phyloP scores from a whole-genome alignment of 2,797 vertebrate genomes.

The Sylvia borin region DNA sequence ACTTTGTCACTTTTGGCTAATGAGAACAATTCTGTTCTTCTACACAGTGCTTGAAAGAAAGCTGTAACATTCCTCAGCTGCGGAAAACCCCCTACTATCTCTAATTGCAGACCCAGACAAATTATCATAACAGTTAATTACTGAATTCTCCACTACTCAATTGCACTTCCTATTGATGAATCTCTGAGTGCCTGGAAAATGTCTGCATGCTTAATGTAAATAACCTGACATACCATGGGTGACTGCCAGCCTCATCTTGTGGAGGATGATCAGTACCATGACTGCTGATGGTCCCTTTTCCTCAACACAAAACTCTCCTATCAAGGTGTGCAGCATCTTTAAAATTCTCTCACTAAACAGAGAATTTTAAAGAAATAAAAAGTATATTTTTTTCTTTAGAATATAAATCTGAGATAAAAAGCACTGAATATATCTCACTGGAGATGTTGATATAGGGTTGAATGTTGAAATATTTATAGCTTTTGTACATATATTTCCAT shows the following conservation, averaged over 20 bases:
- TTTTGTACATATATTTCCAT: not conserved
- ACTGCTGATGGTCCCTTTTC: not conserved
- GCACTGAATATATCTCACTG: not conserved
- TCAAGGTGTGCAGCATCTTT: not conserved
- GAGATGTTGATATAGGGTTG: not conserved
- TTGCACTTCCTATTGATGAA: not conserved
- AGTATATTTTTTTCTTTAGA: not conserved
- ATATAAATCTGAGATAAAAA: not conserved
- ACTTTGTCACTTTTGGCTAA: not conserved
- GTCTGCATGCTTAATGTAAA: not conserved
- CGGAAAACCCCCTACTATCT: not conserved
- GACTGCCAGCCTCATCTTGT: not conserved
- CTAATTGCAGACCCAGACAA: conserved; percentile 20
- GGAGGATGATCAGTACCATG: not conserved
- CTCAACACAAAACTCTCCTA: not conserved
- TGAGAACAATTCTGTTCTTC: not conserved
- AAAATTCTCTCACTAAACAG: not conserved
- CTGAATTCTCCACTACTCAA: not conserved
- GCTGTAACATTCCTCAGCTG: not conserved
- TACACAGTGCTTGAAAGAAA: not conserved
- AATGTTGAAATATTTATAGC: not conserved
- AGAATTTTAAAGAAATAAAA: not conserved
- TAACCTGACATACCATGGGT: not conserved
- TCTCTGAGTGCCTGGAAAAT: not conserved
- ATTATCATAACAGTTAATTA: conserved; percentile 40